Base-by-base conservation (phyloP, 1,140 invertebrate genomes). In the Stegodyphus dumicola region DNA sequence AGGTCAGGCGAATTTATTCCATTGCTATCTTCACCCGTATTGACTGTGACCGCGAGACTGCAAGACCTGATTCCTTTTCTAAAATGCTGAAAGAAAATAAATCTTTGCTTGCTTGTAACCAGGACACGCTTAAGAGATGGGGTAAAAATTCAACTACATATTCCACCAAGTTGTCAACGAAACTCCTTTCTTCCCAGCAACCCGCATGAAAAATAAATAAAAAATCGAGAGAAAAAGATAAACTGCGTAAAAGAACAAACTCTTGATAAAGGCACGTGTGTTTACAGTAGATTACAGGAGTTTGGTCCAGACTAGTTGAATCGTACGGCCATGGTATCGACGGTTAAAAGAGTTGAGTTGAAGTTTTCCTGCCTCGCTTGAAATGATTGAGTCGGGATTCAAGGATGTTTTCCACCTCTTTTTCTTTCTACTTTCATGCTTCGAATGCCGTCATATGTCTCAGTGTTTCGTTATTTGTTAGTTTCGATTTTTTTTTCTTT, bases 221-320 rank as follows among this genome's bases (percentile, higher is more conserved):
- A 52, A 73, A 71, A 73, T 3, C 15, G 17, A 73, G 33, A 33
- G 33, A 33, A 33, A 33, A 33, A 33, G 33, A 33, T 33, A 33
- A 73, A 33, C 33, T 33, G 53, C 6, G 15, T n/a, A 6, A 53
- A 73, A 73, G 49, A 73, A 73, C 49, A 52, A 73, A 73, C 70
- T 73, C 15, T 53, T 51, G 70, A 73, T 73, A 73, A 73, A 73
- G 7, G 49, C 49, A 73, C 70, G 70, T 73, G 70, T 73, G 70
- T 73, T 73, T 73, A 73, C 70, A 52, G 70, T 51, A 73, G 70
- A 73, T 73, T 73, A 73, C 70, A 15, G 70, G 49, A 73, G 53
- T 73, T 73, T 73, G 15, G 11, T 52, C 15, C 11, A 73, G 33
- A 13, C 7, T 51, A 9, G 70, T 15, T 51, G 33, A 70, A 70